Evolutionary conservation across 2,797 vertebrate genomes (phyloP), one percentile per base, ranked within the genome.

Genomic region (Dipus sagitta): DNA sequence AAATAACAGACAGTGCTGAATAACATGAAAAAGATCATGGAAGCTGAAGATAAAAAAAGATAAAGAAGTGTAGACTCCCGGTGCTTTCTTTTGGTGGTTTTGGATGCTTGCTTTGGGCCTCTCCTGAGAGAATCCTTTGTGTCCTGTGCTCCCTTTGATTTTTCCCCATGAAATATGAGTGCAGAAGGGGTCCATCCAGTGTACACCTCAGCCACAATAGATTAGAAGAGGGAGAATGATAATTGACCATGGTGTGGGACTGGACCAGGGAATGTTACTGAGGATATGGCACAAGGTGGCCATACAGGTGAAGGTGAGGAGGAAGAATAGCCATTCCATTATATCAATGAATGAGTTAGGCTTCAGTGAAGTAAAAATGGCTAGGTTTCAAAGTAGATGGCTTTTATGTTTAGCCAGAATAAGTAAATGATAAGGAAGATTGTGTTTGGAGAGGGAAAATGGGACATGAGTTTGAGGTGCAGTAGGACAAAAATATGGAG

Each of bases 1-100:
- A 68, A 72, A 60, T 64, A 88, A n/a, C 81, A 76, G 30, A 32
- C 54, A 95, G 67, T 26, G 64, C 34, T 76, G 34, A 65, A 84
- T 79, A 82, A 77, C 77, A 82, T 91, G 68, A 89, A 92, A 86
- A 95, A 88, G 30, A 58, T 70, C n/a, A 81, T 62, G 62, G 67
- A 65, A 92, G 26, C 77, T 93, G 34, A 24, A 42, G 18, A 65
- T 32, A 76, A 67, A 77, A 79, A 88, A 92, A 72, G 11, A 71
- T 86, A 60, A 54, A 78, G 54, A 6, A 77, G 72, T 71, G 58
- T 10, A 86, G 76, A 83, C n/a, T 82, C 70, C n/a, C 24, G 64
- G 1, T 30, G 64, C 6, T 74, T 74, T 62, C 65, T 70, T 75
- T 80, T 58, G 34, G 24, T 86, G 47, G 47, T 47, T 47, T 62